Evolutionary conservation across 2,113 vertebrate species (phyloP).

Genomic region (Carlito syrichta): DNA sequence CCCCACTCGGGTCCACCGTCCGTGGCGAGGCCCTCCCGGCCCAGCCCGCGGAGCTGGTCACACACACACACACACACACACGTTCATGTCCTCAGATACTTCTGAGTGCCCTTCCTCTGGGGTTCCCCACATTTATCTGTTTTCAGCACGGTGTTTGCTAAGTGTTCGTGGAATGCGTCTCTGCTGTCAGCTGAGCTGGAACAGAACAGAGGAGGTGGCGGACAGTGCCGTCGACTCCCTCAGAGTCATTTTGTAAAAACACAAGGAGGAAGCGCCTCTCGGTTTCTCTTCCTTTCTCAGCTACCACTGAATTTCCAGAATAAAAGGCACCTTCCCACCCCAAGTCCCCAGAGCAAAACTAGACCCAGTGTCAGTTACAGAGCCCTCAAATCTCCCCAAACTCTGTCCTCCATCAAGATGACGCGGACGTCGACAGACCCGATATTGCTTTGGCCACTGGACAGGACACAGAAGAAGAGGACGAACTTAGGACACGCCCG

Average conservation of each 20-base stretch:
- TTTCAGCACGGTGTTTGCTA: neutral
- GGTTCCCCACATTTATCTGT: neutral
- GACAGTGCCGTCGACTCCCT: neutral
- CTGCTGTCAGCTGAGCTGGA: neutral
- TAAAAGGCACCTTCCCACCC: neutral
- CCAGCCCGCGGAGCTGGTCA: neutral
- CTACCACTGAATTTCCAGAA: neutral
- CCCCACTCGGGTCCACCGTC: neutral
- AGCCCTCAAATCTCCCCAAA: rapidly evolving
- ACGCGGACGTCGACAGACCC: neutral
- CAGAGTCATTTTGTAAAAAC: neutral
- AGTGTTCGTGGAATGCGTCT: neutral
- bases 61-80: too few relatives aligned
- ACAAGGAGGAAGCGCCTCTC: neutral
- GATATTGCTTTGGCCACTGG: neutral
- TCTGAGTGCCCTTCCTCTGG: neutral
- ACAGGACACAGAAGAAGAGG: neutral
- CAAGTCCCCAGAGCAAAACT: rapidly evolving
- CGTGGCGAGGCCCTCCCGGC: rapidly evolving
- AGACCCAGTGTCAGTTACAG: neutral
- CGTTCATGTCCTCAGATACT: neutral
- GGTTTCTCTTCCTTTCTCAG: neutral
- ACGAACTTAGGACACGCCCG: rapidly evolving
- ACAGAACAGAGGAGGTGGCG: neutral
- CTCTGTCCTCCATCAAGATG: rapidly evolving